A percentile compares a stretch with the other conserved stretches of the same genome.
Evolutionary conservation across 2,113 vertebrate genomes (phyloP).

Genomic region (Lethenteron reissneri): DNA sequence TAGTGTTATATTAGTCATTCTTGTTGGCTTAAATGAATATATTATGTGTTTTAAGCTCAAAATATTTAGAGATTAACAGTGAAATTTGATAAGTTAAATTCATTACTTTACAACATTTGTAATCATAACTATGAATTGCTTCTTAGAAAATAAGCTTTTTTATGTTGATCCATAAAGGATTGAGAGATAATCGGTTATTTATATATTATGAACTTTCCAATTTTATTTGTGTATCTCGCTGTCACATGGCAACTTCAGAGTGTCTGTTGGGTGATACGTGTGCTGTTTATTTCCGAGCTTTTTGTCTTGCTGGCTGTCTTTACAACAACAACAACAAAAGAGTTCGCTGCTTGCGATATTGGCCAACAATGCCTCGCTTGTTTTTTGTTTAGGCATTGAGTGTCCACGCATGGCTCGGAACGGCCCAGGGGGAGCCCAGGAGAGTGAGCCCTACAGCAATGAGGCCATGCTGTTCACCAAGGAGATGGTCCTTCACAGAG

Average conservation of each 20-base stretch:
- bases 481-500: constrained; percentile 77
- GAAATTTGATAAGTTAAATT: too few relatives aligned
- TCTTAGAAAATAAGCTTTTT: too few relatives aligned
- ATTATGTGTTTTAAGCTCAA: too few relatives aligned
- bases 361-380: constrained; percentile 4
- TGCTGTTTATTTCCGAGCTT: not conserved
- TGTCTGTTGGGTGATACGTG: not conserved
- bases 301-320: not conserved
- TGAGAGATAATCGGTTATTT: too few relatives aligned
- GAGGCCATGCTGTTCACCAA: constrained; percentile 76
- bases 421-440: constrained; percentile 42
- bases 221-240: not conserved
- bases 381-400: constrained; percentile 47
- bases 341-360: not conserved
- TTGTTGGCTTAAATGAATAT: too few relatives aligned
- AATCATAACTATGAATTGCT: too few relatives aligned
- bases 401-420: constrained; percentile 73
- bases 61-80: too few relatives aligned
- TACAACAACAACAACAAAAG: not conserved
- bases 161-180: too few relatives aligned
- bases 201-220: not conserved
- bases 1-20: too few relatives aligned
- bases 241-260: not conserved
- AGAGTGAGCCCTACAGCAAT: constrained; percentile 83
- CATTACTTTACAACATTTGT: too few relatives aligned